Percentiles rank a stretch among this genome's conserved stretches.
Evolutionary conservation across 2,888 invertebrate genomes (phyloP).

Genomic region (Sclerodermus sp.): DNA sequence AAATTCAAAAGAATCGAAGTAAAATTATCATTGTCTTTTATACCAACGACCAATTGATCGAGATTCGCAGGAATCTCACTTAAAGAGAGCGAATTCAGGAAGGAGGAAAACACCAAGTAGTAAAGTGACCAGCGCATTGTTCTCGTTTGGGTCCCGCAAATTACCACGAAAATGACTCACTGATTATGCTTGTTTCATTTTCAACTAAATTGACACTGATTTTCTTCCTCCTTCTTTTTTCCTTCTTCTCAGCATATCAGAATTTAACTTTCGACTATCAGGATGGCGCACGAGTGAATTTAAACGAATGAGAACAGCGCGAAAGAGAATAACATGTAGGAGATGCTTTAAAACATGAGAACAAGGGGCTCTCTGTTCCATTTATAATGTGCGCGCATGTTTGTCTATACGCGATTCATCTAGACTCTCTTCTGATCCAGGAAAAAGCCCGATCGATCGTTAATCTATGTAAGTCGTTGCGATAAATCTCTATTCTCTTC

Average conservation of each 20-base stretch:
- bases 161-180: too few relatives aligned
- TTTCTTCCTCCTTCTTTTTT: neutral
- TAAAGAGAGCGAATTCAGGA: too few relatives aligned
- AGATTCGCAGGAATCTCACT: too few relatives aligned
- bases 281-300: constrained; percentile 3
- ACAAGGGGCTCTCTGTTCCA: constrained; percentile 45
- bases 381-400: constrained; percentile 31
- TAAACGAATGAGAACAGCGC: neutral
- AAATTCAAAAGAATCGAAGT: constrained; percentile 16
- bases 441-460: constrained; percentile 8
- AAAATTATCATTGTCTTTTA: constrained; percentile 7
- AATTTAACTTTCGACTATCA: neutral
- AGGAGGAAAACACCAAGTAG: too few relatives aligned
- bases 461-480: too few relatives aligned
- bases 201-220: too few relatives aligned
- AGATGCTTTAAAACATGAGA: constrained; percentile 22
- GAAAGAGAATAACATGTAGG: too few relatives aligned
- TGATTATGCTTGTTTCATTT: too few relatives aligned
- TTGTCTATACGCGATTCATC: constrained; percentile 12
- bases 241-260: neutral
- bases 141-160: too few relatives aligned
- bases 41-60: too few relatives aligned
- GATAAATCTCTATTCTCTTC: too few relatives aligned
- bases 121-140: too few relatives aligned
- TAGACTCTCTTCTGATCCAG: constrained; percentile 13